These are phyloP conservation scores for Lomographa bimaculata DNA, from an alignment of 2,888 invertebrate genomes.

Conservation along the genomic window DNA sequence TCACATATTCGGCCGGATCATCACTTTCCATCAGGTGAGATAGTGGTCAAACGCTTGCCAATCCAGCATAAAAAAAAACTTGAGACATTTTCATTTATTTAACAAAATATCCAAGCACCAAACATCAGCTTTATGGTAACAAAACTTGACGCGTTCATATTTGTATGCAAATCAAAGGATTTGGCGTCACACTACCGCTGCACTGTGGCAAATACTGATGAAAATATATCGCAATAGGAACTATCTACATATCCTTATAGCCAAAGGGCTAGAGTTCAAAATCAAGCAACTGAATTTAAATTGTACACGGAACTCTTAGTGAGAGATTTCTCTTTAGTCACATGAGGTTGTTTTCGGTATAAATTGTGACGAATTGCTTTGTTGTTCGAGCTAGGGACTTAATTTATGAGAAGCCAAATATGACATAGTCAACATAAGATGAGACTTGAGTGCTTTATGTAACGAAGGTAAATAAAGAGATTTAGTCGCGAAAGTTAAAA, in stretches of 20 bases:
- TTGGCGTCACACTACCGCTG: slow-evolving; percentile 19
- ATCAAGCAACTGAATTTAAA: slow-evolving; percentile 1
- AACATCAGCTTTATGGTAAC: too few species aligned
- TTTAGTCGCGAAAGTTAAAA: too few species aligned
- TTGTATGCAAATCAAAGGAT: slow-evolving; percentile 31
- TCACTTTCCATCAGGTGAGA: too few species aligned
- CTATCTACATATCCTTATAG: slow-evolving; percentile 5
- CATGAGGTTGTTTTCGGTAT: slow-evolving; percentile 24
- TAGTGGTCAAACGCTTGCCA: too few species aligned
- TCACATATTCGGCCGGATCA: too few species aligned
- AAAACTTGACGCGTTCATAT: slow-evolving; percentile 15
- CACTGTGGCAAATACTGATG: slow-evolving; percentile 18
- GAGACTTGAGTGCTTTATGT: slow-evolving; percentile 6
- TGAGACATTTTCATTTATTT: too few species aligned
- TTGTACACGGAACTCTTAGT: background rate
- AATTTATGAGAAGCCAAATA: slow-evolving; percentile 24
- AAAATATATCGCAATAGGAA: slow-evolving; percentile 2
- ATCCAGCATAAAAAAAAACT: too few species aligned
- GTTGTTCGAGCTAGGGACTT: slow-evolving; percentile 25
- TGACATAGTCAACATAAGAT: slow-evolving; percentile 14
- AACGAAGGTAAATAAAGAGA: too few species aligned
- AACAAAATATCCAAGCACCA: slow-evolving; percentile 8
- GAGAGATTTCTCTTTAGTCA: slow-evolving; percentile 8
- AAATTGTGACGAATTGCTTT: slow-evolving; percentile 31
- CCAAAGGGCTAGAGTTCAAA: slow-evolving; percentile 7